These are phyloP conservation scores for Didymodactylos carnosus DNA, from an alignment of 2,888 invertebrate species.

Conservation along the genomic window DNA sequence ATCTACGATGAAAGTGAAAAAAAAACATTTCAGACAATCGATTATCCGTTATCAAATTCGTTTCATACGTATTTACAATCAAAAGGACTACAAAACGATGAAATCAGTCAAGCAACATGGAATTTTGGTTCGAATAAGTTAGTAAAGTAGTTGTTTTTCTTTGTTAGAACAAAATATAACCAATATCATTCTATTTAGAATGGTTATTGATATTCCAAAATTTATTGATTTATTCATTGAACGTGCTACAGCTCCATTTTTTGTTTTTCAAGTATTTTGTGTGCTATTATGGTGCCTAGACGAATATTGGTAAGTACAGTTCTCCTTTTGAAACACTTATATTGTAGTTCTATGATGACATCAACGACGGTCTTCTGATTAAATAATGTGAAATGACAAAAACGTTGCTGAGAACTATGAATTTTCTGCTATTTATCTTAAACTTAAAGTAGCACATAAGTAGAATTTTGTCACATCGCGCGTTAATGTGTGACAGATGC, in stretches of 20 bases:
- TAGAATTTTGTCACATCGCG: neutral
- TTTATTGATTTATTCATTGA: slow-evolving; percentile 89
- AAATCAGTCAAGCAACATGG: slow-evolving; percentile 52
- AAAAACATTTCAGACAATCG: slow-evolving; percentile 56
- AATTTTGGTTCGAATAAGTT: slow-evolving; percentile 60
- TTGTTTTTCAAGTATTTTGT: slow-evolving; percentile 98
- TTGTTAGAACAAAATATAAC: slow-evolving; percentile 37
- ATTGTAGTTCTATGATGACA: neutral
- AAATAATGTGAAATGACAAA: neutral
- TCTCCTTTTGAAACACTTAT: neutral
- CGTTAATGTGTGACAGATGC: neutral
- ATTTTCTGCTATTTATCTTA: no score
- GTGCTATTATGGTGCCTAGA: slow-evolving; percentile 96
- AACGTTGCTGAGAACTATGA: neutral
- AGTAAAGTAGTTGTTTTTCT: slow-evolving; percentile 28
- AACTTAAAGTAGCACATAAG: neutral
- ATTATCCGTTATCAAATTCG: slow-evolving; percentile 53
- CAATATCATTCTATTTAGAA: slow-evolving; percentile 17
- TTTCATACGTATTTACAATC: slow-evolving; percentile 41
- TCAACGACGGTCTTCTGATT: neutral
- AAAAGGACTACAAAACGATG: slow-evolving; percentile 65
- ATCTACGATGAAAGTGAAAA: slow-evolving; percentile 58
- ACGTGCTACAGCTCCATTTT: slow-evolving; percentile 93
- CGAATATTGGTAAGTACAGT: slow-evolving; percentile 54
- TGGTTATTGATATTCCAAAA: slow-evolving; percentile 70